Conservation (phyloP, 2,113 vertebrate species). For the Pangasianodon gigas region DNA sequence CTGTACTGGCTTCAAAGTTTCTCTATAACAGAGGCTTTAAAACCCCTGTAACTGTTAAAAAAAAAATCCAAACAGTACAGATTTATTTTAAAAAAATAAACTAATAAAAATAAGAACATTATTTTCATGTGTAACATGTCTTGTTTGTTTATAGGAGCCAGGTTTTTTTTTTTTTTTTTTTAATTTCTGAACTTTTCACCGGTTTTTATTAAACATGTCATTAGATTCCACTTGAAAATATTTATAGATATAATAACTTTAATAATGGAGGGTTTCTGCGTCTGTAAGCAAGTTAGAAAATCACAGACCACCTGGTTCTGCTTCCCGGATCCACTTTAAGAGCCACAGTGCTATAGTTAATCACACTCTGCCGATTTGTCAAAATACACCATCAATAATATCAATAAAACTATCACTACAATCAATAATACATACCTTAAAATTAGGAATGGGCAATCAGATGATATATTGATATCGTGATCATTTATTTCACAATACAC, state of each 20-base stretch:
- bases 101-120: background rate
- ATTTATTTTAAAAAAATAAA: background rate
- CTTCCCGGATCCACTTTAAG: background rate
- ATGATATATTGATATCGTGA: background rate
- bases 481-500: background rate
- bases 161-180: too few species aligned
- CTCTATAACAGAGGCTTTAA: background rate
- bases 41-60: background rate
- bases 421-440: background rate
- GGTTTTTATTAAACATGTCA: background rate
- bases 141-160: background rate
- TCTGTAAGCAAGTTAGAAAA: background rate
- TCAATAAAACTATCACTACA: background rate
- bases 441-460: background rate
- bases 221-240: background rate
- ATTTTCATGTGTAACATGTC: too few species aligned
- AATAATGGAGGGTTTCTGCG: background rate
- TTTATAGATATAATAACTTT: background rate
- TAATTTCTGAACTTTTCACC: background rate
- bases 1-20: background rate
- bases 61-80: background rate
- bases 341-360: background rate
- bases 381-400: background rate
- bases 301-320: background rate
- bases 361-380: background rate